These are phyloP conservation scores for Epizoanthus rinbou DNA, from an alignment of 92 coral and sea anemone species.

Conservation along the genomic window DNA sequence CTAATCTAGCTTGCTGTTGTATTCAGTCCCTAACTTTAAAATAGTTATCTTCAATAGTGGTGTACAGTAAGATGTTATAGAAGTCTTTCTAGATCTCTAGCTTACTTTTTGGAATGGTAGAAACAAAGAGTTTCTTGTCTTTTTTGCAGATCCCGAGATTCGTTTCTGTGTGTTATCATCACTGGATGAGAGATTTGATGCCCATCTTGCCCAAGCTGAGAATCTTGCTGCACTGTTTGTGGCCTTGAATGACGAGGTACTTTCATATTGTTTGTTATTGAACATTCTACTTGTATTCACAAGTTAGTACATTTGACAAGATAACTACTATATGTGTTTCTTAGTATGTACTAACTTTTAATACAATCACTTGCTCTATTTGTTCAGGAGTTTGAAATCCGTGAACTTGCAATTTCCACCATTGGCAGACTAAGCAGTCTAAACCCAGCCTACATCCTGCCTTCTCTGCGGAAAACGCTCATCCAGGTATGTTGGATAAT, in stretches of 20 bases:
- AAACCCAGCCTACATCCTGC: slow-evolving; percentile 98
- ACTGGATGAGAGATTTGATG: slow-evolving; percentile 98
- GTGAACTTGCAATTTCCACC: slow-evolving; percentile 93
- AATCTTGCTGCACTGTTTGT: slow-evolving; percentile 93
- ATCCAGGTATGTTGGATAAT: slow-evolving; percentile 66
- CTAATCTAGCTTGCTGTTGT: too few species aligned
- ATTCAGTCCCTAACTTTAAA: too few species aligned
- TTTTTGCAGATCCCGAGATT: slow-evolving; percentile 87
- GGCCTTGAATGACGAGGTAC: slow-evolving; percentile 96
- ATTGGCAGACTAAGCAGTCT: slow-evolving; percentile 94
- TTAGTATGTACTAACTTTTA: not conserved
- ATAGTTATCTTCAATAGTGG: too few species aligned
- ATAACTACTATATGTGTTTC: too few species aligned
- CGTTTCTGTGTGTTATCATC: slow-evolving; percentile 95
- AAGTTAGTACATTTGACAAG: too few species aligned
- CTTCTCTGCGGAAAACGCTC: slow-evolving; percentile 91
- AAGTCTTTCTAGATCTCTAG: too few species aligned
- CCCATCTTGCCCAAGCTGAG: slow-evolving; percentile 98
- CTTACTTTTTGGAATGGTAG: too few species aligned
- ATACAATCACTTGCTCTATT: not conserved
- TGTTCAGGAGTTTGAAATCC: slow-evolving; percentile 92
- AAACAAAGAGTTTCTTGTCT: not conserved
- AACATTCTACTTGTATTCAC: not conserved
- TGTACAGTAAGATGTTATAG: too few species aligned
- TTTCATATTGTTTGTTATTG: not conserved